Conservation (phyloP, 2,113 vertebrate species). For the Poeciliopsis occidentalis region DNA sequence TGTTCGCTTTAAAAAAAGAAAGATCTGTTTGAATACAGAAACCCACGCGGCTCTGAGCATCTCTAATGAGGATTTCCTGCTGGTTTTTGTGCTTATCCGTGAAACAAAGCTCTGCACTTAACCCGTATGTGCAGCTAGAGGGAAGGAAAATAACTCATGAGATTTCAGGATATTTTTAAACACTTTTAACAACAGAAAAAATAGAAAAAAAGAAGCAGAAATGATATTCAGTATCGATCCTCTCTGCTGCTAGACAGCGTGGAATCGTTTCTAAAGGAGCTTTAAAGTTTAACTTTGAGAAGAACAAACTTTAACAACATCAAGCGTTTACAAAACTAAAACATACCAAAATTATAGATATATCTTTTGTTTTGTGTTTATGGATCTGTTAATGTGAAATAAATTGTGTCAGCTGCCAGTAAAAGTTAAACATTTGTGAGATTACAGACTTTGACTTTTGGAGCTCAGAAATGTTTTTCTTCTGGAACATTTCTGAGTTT, state of each 20-base stretch:
- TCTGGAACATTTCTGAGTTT: too few species aligned
- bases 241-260: conserved; percentile 40
- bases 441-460: too few species aligned
- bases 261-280: conserved; percentile 10
- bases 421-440: too few species aligned
- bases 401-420: too few species aligned
- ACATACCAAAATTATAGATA: too few species aligned
- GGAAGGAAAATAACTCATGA: conserved; percentile 6
- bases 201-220: neutral
- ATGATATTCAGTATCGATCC: conserved; percentile 53
- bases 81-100: neutral
- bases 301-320: neutral
- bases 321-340: too few species aligned
- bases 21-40: conserved; percentile 24
- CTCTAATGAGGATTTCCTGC: conserved; percentile 47
- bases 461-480: too few species aligned
- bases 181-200: neutral
- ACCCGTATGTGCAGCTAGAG: conserved; percentile 10
- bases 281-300: conserved; percentile 33
- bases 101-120: conserved; percentile 7
- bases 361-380: too few species aligned
- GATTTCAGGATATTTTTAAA: conserved; percentile 7
- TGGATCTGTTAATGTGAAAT: too few species aligned
- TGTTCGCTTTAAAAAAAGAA: conserved; percentile 9
- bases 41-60: conserved; percentile 31